phyloP scores from a whole-genome alignment of 2,888 invertebrate genomes.

The Crepidodera aurea region DNA sequence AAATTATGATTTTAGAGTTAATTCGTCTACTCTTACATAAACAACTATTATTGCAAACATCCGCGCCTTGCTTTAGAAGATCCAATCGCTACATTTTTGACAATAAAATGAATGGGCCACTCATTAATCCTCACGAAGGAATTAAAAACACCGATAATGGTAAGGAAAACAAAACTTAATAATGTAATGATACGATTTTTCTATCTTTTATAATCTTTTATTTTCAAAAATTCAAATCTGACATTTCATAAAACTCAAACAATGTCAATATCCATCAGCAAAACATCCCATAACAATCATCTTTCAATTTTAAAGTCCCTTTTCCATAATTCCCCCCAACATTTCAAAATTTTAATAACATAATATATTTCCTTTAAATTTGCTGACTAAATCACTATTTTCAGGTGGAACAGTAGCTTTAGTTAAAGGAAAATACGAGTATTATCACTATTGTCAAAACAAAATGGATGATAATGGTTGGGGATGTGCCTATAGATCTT shows the following conservation, averaged over 20 bases:
- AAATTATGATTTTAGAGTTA: slow-evolving; percentile 8
- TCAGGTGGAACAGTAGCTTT: slow-evolving; percentile 64
- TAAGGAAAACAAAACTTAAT: too few species aligned
- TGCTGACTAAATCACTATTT: too few species aligned
- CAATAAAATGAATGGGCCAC: slow-evolving; percentile 63
- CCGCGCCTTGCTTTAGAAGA: slow-evolving; percentile 78
- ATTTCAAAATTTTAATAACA: too few species aligned
- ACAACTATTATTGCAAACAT: slow-evolving; percentile 72
- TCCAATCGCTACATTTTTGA: slow-evolving; percentile 71
- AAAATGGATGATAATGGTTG: slow-evolving; percentile 95
- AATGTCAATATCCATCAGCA: too few species aligned
- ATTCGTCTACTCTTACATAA: slow-evolving; percentile 71
- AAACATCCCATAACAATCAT: too few species aligned
- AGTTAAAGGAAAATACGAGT: slow-evolving; percentile 87
- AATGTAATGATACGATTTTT: too few species aligned
- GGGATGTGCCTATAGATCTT: slow-evolving; percentile 98
- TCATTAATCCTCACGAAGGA: slow-evolving; percentile 80
- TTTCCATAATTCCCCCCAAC: too few species aligned
- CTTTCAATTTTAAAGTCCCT: too few species aligned
- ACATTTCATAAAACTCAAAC: too few species aligned
- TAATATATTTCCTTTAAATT: too few species aligned
- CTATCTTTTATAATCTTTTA: too few species aligned
- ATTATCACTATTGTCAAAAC: slow-evolving; percentile 98
- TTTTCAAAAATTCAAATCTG: too few species aligned
- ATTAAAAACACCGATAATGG: slow-evolving; percentile 55